phyloP scores from a whole-genome alignment of 2,888 invertebrate species.

The Venustoraphidia nigricollis region DNA sequence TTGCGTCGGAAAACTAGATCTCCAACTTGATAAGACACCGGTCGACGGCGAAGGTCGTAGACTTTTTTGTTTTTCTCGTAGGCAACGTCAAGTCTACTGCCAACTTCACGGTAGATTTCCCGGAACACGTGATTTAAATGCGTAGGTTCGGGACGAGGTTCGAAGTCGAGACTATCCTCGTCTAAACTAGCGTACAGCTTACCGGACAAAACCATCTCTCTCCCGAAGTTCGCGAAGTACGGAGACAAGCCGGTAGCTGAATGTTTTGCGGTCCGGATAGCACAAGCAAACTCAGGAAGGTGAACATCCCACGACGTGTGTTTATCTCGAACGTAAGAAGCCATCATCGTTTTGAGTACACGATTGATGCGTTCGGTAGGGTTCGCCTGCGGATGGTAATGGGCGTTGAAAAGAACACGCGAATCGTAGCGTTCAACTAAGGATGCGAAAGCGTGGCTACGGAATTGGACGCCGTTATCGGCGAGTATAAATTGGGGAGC shows the following conservation, averaged over 20 bases:
- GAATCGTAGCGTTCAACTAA: slow-evolving; percentile 7
- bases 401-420: slow-evolving; percentile 5
- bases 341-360: slow-evolving; percentile 11
- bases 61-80: not conserved
- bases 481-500: slow-evolving; percentile 10
- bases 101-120: not conserved
- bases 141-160: too few relatives aligned
- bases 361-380: slow-evolving; percentile 15
- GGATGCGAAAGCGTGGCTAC: slow-evolving; percentile 5
- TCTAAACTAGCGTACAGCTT: not conserved
- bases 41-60: not conserved
- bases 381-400: slow-evolving; percentile 15
- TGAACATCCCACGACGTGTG: slow-evolving; percentile 15
- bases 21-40: slow-evolving; percentile 3
- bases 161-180: not conserved
- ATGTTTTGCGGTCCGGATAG: slow-evolving; percentile 11
- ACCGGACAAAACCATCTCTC: not conserved
- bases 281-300: slow-evolving; percentile 12
- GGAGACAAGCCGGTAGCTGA: slow-evolving; percentile 10
- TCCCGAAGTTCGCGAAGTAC: slow-evolving; percentile 11
- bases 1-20: slow-evolving; percentile 6
- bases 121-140: not conserved
- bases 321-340: slow-evolving; percentile 9
- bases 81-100: not conserved
- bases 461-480: slow-evolving; percentile 14